Evolutionary conservation across 2,888 invertebrate species (phyloP).

Genomic region (Hoplodrina ambigua): DNA sequence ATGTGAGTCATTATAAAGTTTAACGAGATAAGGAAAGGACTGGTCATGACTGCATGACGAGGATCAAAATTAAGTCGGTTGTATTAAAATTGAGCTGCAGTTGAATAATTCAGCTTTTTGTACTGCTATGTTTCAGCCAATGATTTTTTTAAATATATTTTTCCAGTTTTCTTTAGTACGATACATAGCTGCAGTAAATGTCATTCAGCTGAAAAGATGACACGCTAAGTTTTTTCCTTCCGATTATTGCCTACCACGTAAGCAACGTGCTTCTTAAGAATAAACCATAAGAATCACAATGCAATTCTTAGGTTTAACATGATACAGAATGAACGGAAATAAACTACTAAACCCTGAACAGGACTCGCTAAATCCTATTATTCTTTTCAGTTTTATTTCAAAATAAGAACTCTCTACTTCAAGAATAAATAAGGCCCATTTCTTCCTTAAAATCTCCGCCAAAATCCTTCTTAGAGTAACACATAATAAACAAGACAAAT

Average conservation of each 20-base stretch:
- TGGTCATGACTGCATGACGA: conserved; percentile 25
- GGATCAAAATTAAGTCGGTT: conserved; percentile 18
- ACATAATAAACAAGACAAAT: conserved; percentile 16
- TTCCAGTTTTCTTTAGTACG: not conserved
- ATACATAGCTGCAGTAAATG: not conserved
- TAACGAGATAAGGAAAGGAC: conserved; percentile 71
- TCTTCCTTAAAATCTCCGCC: not conserved
- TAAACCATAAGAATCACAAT: too few relatives aligned
- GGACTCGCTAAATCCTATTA: not conserved
- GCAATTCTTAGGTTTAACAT: too few relatives aligned
- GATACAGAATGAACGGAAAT: too few relatives aligned
- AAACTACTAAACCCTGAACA: too few relatives aligned
- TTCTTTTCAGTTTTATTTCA: not conserved
- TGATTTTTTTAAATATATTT: not conserved
- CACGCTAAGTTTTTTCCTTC: not conserved
- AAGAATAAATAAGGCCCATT: not conserved
- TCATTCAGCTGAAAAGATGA: too few relatives aligned
- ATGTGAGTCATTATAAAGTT: conserved; percentile 69
- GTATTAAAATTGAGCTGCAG: conserved; percentile 10
- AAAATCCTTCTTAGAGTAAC: not conserved
- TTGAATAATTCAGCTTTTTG: not conserved
- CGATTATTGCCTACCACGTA: not conserved
- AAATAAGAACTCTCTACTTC: not conserved
- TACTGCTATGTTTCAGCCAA: too few relatives aligned
- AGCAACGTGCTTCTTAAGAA: too few relatives aligned